Conservation (phyloP, 92 coral and sea anemone genomes). For the Phenganax subtilis region DNA sequence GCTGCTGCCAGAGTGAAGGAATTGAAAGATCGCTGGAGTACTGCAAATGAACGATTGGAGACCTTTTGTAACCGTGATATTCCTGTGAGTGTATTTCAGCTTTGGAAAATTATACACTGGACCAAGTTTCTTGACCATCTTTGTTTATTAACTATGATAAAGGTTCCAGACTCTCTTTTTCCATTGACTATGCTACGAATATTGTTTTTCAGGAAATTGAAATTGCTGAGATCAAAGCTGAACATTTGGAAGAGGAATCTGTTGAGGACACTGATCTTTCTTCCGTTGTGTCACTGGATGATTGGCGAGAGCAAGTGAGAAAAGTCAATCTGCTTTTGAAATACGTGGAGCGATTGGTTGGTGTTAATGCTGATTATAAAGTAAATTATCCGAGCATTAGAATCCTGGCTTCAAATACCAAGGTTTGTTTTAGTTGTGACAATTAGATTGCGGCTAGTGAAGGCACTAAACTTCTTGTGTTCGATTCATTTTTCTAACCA, state of each 20-base stretch:
- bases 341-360: constrained; percentile 27
- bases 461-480: background rate
- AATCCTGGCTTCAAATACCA: constrained; percentile 36
- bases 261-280: constrained; percentile 20
- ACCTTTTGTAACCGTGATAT: constrained; percentile 35
- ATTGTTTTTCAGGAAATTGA: constrained; percentile 26
- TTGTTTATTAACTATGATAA: background rate
- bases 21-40: constrained; percentile 34
- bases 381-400: constrained; percentile 27
- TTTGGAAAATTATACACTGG: background rate
- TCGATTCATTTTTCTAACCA: background rate
- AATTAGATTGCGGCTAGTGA: background rate
- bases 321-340: constrained; percentile 36
- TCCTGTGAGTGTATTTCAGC: background rate
- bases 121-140: background rate
- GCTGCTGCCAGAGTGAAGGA: constrained; percentile 19
- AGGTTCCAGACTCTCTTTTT: background rate
- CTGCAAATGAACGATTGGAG: constrained; percentile 27
- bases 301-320: constrained; percentile 30
- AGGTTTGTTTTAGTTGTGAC: background rate
- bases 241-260: constrained; percentile 8
- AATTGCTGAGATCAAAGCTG: constrained; percentile 35
- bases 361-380: constrained; percentile 26
- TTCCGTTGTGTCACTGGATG: constrained; percentile 20
- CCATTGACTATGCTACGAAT: no score